These are phyloP conservation scores for Catostylus mosaicus DNA, from an alignment of 30 jellyfish, hydroid and myxozoan genomes.

Conservation along the genomic window DNA sequence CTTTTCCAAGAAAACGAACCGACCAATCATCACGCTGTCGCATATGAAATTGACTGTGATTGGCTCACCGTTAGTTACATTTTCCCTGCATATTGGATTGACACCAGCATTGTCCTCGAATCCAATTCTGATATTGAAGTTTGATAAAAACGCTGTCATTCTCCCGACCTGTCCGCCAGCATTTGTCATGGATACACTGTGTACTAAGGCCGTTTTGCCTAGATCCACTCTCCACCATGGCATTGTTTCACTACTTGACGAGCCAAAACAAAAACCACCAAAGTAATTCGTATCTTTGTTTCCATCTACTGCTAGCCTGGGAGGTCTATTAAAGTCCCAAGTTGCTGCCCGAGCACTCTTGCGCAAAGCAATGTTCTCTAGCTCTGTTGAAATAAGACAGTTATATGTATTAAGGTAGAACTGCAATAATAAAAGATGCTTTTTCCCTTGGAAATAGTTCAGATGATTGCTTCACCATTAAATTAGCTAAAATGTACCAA, in stretches of 20 bases:
- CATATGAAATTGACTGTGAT: constrained; percentile 22
- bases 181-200: constrained; percentile 28
- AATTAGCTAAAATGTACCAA: too few species aligned
- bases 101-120: background rate
- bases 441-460: too few species aligned
- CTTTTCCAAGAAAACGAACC: constrained; percentile 1
- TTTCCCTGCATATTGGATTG: constrained; percentile 1
- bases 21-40: constrained; percentile 11
- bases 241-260: background rate
- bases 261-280: background rate
- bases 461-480: too few species aligned
- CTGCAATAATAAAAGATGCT: too few species aligned
- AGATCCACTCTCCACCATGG: constrained; percentile 39
- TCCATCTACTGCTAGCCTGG: constrained; percentile 17
- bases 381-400: constrained; percentile 1
- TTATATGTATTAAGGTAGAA: too few species aligned
- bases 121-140: constrained; percentile 21
- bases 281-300: background rate
- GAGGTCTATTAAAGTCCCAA: background rate
- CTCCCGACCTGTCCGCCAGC: background rate
- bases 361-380: constrained; percentile 4
- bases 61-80: background rate
- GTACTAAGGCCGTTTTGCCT: background rate
- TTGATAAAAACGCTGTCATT: background rate
- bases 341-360: background rate